Conservation (phyloP, 2,888 invertebrate genomes). For the Alentia gelatinosa region DNA sequence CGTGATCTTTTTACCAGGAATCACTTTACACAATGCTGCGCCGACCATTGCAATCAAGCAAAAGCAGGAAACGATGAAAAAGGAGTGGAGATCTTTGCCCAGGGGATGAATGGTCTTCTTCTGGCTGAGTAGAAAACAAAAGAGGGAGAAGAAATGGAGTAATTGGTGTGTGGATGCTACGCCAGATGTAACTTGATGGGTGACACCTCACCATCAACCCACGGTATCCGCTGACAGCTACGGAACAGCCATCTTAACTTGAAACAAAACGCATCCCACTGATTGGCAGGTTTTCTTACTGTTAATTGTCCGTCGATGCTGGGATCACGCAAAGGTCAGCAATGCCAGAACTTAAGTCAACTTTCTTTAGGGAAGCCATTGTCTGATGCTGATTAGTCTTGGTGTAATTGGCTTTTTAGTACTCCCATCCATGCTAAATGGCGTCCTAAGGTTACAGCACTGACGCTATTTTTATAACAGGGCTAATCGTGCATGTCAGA, state of each 20-base stretch:
- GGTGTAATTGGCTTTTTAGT: background rate
- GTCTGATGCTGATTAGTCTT: background rate
- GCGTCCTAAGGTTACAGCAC: background rate
- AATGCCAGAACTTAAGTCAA: background rate
- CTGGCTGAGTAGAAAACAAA: too few species aligned
- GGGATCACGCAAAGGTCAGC: constrained; percentile 10
- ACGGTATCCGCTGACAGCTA: background rate
- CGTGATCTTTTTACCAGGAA: too few species aligned
- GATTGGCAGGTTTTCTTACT: background rate
- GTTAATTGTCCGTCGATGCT: background rate
- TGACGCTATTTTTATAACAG: background rate
- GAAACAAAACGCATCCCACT: background rate
- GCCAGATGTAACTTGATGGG: too few species aligned
- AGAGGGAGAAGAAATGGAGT: too few species aligned
- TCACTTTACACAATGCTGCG: too few species aligned
- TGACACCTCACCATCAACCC: too few species aligned
- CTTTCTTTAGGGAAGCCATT: background rate
- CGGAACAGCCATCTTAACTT: background rate
- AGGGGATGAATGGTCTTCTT: too few species aligned
- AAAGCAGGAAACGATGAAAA: too few species aligned
- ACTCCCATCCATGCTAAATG: background rate
- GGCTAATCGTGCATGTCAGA: background rate
- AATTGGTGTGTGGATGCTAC: too few species aligned
- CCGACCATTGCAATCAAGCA: too few species aligned
- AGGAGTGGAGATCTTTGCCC: too few species aligned